Percentiles rank a stretch among this genome's conserved stretches.
Evolutionary conservation across 1,140 invertebrate species (phyloP).

Genomic region (Popillia japonica): DNA sequence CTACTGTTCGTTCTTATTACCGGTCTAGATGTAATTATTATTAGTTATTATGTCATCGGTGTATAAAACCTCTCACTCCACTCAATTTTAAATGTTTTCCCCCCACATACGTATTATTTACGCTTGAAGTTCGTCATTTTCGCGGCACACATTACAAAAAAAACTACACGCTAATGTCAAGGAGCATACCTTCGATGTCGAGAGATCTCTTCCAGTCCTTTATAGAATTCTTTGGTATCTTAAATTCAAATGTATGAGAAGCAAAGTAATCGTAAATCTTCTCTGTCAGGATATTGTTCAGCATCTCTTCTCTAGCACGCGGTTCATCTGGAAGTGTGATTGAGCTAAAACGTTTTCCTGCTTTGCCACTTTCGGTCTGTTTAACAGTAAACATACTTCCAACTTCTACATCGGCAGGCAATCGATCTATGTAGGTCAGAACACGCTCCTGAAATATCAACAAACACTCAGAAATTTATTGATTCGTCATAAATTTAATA

Average conservation of each 20-base stretch:
- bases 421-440: conserved; percentile 70
- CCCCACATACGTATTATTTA: too few species aligned
- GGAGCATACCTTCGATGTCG: conserved; percentile 65
- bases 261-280: conserved; percentile 77
- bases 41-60: too few species aligned
- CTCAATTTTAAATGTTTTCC: too few species aligned
- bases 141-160: too few species aligned
- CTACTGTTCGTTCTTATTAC: too few species aligned
- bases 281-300: conserved; percentile 79
- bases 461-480: not conserved
- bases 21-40: too few species aligned
- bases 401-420: conserved; percentile 67
- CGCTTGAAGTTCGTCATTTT: too few species aligned
- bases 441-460: conserved; percentile 67
- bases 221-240: conserved; percentile 73
- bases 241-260: conserved; percentile 80
- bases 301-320: conserved; percentile 75
- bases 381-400: conserved; percentile 76
- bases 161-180: too few species aligned
- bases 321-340: conserved; percentile 69
- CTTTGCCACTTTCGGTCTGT: conserved; percentile 65
- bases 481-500: not conserved
- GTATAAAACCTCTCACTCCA: too few species aligned
- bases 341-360: conserved; percentile 63
- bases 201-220: conserved; percentile 71